Evolutionary conservation across 2,888 invertebrate species (phyloP).

Genomic region (Hypolimnas misippus): DNA sequence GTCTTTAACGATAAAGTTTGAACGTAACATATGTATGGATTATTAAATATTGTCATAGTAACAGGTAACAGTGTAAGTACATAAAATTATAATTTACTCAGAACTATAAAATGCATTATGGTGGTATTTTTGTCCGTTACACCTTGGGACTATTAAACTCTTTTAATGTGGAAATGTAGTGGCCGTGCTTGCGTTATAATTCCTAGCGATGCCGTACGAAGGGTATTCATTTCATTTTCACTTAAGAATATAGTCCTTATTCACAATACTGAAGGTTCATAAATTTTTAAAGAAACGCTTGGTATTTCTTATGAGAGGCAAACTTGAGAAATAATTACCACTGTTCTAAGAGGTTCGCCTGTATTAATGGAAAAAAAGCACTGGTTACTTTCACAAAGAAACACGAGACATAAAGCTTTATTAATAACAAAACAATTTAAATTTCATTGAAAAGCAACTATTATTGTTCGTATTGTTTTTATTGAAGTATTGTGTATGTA

Average conservation of each 20-base stretch:
- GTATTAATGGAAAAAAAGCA: conserved; percentile 21
- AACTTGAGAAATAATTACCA: conserved; percentile 34
- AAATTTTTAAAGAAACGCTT: not conserved
- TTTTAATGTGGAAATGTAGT: conserved; percentile 41
- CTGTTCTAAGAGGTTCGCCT: conserved; percentile 21
- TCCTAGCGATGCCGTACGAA: conserved; percentile 3
- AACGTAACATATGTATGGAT: too few relatives aligned
- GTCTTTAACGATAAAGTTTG: too few relatives aligned
- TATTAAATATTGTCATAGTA: too few relatives aligned
- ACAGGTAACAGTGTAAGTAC: too few relatives aligned
- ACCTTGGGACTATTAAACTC: conserved; percentile 41
- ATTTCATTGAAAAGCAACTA: not conserved
- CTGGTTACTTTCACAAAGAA: not conserved
- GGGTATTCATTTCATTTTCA: not conserved
- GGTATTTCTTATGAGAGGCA: not conserved
- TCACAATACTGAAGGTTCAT: not conserved
- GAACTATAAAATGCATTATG: too few relatives aligned
- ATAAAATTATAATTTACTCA: too few relatives aligned
- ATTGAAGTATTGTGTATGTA: too few relatives aligned
- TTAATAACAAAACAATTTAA: not conserved
- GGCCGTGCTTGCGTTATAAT: conserved; percentile 42
- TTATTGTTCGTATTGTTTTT: too few relatives aligned
- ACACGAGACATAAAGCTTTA: not conserved
- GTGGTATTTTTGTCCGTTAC: not conserved
- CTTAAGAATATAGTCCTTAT: conserved; percentile 1